A percentile compares a stretch with the other conserved stretches of the same genome.
Conservation (phyloP, 1,140 invertebrate genomes). For the Pemphigus obesinymphae region DNA sequence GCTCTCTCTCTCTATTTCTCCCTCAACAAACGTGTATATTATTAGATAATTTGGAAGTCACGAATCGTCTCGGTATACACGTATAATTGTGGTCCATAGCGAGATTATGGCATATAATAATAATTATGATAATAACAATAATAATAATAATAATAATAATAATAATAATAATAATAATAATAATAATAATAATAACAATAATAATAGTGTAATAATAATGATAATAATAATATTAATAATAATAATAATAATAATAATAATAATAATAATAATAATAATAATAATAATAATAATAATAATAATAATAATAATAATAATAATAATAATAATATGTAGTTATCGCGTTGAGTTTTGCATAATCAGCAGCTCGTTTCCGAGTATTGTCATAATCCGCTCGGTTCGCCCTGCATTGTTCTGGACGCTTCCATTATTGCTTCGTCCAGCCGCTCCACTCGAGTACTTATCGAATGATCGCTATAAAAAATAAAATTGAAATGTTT, state of each 20-base stretch:
- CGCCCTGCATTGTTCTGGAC: not conserved
- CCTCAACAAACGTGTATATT: too few relatives aligned
- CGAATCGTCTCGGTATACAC: not conserved
- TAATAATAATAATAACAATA: too few relatives aligned
- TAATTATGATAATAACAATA: too few relatives aligned
- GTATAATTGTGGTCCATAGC: not conserved
- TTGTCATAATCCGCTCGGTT: constrained; percentile 36
- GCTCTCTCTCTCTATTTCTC: too few relatives aligned
- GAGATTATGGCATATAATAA: not conserved
- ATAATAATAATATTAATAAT: not conserved
- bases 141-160: not conserved
- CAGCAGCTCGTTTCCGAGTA: constrained; percentile 39
- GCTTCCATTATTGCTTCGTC: constrained; percentile 40
- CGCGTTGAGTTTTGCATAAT: not conserved
- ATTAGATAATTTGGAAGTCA: not conserved
- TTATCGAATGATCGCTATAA: constrained; percentile 35
- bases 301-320: not conserved
- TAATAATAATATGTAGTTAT: not conserved
- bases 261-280: not conserved
- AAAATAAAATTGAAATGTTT: not conserved
- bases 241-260: not conserved
- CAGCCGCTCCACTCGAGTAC: constrained; percentile 25
- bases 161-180: not conserved
- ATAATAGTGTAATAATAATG: too few relatives aligned
- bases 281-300: not conserved